These are phyloP conservation scores for Tetranychus urticae DNA, from an alignment of 1,140 invertebrate genomes.

Conservation along the genomic window DNA sequence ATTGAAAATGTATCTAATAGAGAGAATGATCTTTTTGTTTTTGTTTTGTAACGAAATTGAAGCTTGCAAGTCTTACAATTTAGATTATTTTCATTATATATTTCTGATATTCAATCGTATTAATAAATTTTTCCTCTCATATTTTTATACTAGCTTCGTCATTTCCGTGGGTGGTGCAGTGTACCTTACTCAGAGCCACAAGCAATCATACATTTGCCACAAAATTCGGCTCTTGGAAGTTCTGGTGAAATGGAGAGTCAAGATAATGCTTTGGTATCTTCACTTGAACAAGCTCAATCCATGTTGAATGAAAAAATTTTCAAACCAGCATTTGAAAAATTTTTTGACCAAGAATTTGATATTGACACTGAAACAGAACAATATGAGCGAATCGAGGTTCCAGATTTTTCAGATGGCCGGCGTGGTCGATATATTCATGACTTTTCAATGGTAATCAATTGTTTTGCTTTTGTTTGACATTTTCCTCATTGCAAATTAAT, in stretches of 20 bases:
- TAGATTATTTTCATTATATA: too few relatives aligned
- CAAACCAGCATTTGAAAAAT: background rate
- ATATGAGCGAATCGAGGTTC: conserved; percentile 40
- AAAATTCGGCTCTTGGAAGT: background rate
- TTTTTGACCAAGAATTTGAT: background rate
- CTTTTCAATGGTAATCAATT: conserved; percentile 39
- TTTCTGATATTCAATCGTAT: too few relatives aligned
- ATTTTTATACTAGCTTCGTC: conserved; percentile 24
- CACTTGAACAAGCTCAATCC: background rate
- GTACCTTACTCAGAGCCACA: conserved; percentile 30
- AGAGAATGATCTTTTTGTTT: too few relatives aligned
- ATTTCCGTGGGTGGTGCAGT: conserved; percentile 37
- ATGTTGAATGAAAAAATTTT: background rate
- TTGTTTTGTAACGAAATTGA: too few relatives aligned
- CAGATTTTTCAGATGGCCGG: conserved; percentile 46
- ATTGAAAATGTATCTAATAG: too few relatives aligned
- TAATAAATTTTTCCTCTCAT: background rate
- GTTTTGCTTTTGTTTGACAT: background rate
- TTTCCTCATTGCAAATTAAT: background rate
- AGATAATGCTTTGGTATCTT: background rate
- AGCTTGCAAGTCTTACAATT: too few relatives aligned
- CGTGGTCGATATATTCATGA: conserved; percentile 65
- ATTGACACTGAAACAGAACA: background rate
- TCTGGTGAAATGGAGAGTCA: background rate
- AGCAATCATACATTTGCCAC: background rate